phyloP scores from a whole-genome alignment of 2,888 invertebrate species.

The Aromia moschata region DNA sequence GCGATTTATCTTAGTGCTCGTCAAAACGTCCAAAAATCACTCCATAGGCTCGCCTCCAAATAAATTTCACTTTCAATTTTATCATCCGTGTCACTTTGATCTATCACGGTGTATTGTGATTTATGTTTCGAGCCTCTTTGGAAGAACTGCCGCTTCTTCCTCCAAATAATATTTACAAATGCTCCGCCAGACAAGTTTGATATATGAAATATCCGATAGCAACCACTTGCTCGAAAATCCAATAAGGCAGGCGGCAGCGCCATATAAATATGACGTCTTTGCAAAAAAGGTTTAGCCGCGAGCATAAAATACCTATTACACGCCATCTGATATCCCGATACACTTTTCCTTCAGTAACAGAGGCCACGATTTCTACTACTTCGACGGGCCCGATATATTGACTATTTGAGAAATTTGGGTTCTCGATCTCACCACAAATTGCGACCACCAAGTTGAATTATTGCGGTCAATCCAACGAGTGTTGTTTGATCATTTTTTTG shows the following conservation, averaged over 20 bases:
- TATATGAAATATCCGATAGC: conserved; percentile 9
- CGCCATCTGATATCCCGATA: neutral
- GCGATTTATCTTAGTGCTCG: conserved; percentile 38
- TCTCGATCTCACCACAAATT: too few species aligned
- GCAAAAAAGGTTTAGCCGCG: neutral
- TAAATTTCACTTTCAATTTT: conserved; percentile 45
- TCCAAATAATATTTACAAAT: conserved; percentile 32
- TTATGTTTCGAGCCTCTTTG: conserved; percentile 36
- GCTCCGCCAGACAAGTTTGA: conserved; percentile 11
- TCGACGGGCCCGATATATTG: too few species aligned
- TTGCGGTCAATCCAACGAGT: too few species aligned
- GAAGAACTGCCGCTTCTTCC: conserved; percentile 19
- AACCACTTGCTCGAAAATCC: conserved; percentile 17
- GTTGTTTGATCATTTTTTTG: too few species aligned
- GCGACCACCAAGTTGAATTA: too few species aligned
- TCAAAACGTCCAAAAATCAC: conserved; percentile 40
- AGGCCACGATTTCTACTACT: too few species aligned
- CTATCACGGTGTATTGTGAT: conserved; percentile 39
- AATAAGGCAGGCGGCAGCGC: conserved; percentile 7
- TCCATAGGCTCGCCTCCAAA: conserved; percentile 30
- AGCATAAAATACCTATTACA: conserved; percentile 7
- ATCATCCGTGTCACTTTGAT: conserved; percentile 39
- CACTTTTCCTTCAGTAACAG: neutral
- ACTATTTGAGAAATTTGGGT: too few species aligned
- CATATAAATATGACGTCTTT: conserved; percentile 2